These are phyloP conservation scores for Miltochrista miniata DNA, from an alignment of 2,888 invertebrate species.

Conservation along the genomic window DNA sequence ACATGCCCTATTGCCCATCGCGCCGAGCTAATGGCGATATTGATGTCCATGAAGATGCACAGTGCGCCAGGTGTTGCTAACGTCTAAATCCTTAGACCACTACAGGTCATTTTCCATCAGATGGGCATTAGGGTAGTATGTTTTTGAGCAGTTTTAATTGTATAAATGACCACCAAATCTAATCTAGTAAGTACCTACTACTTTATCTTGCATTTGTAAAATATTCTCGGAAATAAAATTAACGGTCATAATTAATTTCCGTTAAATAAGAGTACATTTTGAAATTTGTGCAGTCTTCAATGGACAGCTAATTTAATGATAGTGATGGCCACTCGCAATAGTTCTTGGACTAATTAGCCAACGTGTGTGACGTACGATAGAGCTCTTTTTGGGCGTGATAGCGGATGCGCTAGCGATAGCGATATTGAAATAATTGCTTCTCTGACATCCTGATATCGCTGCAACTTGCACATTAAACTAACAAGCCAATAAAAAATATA, in stretches of 20 bases:
- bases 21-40: no score
- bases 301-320: slow-evolving; percentile 34
- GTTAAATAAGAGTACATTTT: slow-evolving; percentile 29
- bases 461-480: neutral
- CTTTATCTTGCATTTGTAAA: neutral
- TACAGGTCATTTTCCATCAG: no score
- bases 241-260: slow-evolving; percentile 30
- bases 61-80: no score
- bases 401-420: slow-evolving; percentile 5
- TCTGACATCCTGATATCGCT: neutral
- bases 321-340: slow-evolving; percentile 27
- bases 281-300: slow-evolving; percentile 35
- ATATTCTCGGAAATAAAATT: slow-evolving; percentile 11
- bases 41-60: no score
- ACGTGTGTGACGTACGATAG: slow-evolving; percentile 48
- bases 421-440: slow-evolving; percentile 1
- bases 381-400: slow-evolving; percentile 4
- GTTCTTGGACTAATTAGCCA: slow-evolving; percentile 60
- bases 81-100: no score
- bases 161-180: no score
- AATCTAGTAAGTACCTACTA: no score
- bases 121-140: no score
- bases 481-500: neutral
- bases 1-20: no score
- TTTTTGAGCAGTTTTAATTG: no score